A percentile compares a stretch with the other conserved stretches of the same genome.
These are phyloP conservation scores for Craniophora ligustri DNA, from an alignment of 2,888 invertebrate genomes.

Conservation along the genomic window DNA sequence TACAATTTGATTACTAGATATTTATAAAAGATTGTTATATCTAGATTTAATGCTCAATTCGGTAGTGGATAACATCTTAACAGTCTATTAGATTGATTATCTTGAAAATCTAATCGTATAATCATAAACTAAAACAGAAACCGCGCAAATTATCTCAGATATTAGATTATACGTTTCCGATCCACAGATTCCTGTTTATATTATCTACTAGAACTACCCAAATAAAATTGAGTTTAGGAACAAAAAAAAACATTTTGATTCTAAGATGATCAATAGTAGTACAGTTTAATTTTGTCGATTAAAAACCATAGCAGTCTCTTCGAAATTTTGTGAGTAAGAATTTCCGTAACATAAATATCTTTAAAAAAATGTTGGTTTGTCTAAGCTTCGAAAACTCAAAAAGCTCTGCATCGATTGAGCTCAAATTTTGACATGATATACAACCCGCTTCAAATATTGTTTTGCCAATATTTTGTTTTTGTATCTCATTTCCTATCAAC, in stretches of 20 bases:
- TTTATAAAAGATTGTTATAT: conserved; percentile 28
- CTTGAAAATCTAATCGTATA: conserved; percentile 28
- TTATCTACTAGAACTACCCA: background rate
- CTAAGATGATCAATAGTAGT: too few relatives aligned
- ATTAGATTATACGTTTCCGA: conserved; percentile 7
- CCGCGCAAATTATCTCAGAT: conserved; percentile 30
- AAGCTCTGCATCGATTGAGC: too few relatives aligned
- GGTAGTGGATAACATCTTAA: conserved; percentile 50
- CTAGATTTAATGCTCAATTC: conserved; percentile 51
- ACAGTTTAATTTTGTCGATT: too few relatives aligned
- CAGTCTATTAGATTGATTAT: conserved; percentile 32
- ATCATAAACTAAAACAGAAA: conserved; percentile 25
- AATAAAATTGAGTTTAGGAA: background rate
- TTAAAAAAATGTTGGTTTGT: too few relatives aligned
- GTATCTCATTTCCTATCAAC: too few relatives aligned
- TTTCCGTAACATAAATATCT: too few relatives aligned
- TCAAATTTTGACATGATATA: too few relatives aligned
- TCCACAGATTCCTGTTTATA: conserved; percentile 4
- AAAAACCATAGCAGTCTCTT: too few relatives aligned
- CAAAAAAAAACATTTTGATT: background rate
- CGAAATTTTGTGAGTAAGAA: too few relatives aligned
- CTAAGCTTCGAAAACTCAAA: too few relatives aligned
- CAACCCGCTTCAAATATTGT: too few relatives aligned
- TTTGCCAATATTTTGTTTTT: too few relatives aligned
- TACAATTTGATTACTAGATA: conserved; percentile 40